Evolutionary conservation across 2,113 vertebrate species (phyloP).

Genomic region (Myotis lucifugus): DNA sequence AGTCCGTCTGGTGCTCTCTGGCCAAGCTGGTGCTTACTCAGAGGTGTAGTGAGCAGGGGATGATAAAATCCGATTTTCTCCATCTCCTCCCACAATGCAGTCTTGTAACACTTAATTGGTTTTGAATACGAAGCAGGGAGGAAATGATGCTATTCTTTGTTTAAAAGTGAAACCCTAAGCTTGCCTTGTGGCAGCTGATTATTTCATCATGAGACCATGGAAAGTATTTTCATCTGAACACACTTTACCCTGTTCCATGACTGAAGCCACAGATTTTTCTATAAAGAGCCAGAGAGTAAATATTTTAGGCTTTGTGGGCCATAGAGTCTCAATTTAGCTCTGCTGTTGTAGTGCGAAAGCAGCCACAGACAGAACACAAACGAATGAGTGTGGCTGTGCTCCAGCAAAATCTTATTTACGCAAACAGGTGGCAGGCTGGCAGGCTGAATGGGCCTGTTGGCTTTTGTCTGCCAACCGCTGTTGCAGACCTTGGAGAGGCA

Average conservation of each 20-base stretch:
- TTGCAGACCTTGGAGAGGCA: not conserved
- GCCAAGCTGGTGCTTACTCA: not conserved
- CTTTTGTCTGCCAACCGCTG: not conserved
- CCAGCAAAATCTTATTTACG: slow-evolving; percentile 33
- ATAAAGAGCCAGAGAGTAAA: not conserved
- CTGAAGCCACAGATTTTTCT: not conserved
- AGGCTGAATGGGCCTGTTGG: not conserved
- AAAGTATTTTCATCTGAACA: not conserved
- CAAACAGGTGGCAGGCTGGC: slow-evolving; percentile 43
- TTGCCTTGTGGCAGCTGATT: not conserved
- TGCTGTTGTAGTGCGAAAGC: not conserved
- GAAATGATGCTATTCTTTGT: slow-evolving; percentile 43
- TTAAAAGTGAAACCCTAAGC: slow-evolving; percentile 28
- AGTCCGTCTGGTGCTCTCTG: not conserved
- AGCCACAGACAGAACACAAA: not conserved
- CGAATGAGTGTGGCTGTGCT: not conserved
- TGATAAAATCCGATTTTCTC: not conserved
- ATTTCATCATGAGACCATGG: not conserved
- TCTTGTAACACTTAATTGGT: slow-evolving; percentile 8
- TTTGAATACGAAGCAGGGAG: not conserved
- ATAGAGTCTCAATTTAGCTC: not conserved
- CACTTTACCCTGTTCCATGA: not conserved
- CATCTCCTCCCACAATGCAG: not conserved
- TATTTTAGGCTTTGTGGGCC: not conserved
- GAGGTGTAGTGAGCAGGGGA: not conserved